A percentile compares a stretch with the other conserved stretches of the same genome.
Evolutionary conservation across 2,113 vertebrate genomes (phyloP).

Genomic region (Sapayoa aenigma): DNA sequence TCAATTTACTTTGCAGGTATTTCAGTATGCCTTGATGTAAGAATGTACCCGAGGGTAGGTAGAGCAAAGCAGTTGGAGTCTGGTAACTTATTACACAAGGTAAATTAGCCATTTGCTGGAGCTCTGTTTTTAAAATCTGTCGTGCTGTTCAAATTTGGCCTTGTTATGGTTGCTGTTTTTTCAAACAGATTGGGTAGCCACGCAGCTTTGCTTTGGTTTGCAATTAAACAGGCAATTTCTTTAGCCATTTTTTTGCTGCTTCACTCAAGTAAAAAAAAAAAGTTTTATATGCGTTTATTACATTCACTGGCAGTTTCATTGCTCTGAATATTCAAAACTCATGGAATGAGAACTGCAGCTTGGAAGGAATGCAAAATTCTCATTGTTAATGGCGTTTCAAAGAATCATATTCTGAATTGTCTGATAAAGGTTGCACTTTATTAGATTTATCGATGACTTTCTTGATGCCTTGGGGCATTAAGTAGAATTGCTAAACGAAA

Average conservation of each 20-base stretch:
- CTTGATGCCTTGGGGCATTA: background rate
- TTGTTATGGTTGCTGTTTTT: constrained; percentile 14
- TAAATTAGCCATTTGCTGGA: background rate
- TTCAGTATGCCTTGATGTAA: background rate
- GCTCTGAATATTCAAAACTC: constrained; percentile 32
- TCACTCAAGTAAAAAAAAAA: constrained; percentile 40
- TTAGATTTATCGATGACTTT: background rate
- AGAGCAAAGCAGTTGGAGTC: background rate
- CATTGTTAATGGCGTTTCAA: background rate
- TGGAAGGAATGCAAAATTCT: constrained; percentile 1
- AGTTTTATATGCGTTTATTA: constrained; percentile 17
- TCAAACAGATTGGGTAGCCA: background rate
- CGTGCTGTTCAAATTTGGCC: background rate
- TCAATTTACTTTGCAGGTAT: background rate
- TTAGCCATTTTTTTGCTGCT: constrained; percentile 24
- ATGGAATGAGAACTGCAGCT: constrained; percentile 1
- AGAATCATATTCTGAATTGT: constrained; percentile 1
- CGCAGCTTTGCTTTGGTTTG: constrained; percentile 27
- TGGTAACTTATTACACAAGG: background rate
- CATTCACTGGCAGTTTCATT: constrained; percentile 18
- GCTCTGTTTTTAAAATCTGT: background rate
- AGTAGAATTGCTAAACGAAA: background rate
- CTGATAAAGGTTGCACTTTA: background rate
- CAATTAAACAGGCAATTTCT: constrained; percentile 58
- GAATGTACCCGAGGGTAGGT: background rate